A percentile compares a stretch with the other conserved stretches of the same genome.
phyloP scores from a whole-genome alignment of 2,888 invertebrate species.

The Drosophila stalkeri region DNA sequence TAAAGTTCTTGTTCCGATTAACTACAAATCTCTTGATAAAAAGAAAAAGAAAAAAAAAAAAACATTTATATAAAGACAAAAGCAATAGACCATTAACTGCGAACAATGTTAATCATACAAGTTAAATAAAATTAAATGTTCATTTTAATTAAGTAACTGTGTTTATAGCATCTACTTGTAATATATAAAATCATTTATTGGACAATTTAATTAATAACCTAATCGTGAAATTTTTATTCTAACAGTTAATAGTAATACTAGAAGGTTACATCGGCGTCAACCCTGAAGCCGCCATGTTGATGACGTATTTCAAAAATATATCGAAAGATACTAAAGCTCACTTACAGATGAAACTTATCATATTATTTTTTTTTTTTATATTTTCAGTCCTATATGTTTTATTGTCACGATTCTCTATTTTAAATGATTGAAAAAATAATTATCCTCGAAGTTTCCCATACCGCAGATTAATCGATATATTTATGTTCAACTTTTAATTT shows the following conservation, averaged over 20 bases:
- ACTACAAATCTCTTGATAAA: constrained; percentile 35
- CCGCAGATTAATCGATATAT: constrained; percentile 12
- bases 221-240: not conserved
- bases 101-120: constrained; percentile 71
- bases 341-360: not conserved
- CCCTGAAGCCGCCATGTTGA: constrained; percentile 39
- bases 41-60: not conserved
- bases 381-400: not conserved
- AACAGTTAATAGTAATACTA: not conserved
- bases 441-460: not conserved
- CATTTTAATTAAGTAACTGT: constrained; percentile 59
- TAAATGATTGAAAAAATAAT: not conserved
- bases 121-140: constrained; percentile 78
- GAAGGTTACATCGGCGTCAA: constrained; percentile 25
- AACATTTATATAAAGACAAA: constrained; percentile 67
- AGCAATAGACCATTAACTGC: constrained; percentile 74
- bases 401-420: not conserved
- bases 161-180: constrained; percentile 17
- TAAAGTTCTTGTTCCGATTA: constrained; percentile 71
- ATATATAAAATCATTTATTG: constrained; percentile 3
- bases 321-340: not conserved
- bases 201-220: not conserved
- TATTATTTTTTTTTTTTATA: not conserved
- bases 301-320: constrained; percentile 41
- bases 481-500: not conserved